phyloP scores from a whole-genome alignment of 2,113 vertebrate species.

The Rhadina sibilatrix region DNA sequence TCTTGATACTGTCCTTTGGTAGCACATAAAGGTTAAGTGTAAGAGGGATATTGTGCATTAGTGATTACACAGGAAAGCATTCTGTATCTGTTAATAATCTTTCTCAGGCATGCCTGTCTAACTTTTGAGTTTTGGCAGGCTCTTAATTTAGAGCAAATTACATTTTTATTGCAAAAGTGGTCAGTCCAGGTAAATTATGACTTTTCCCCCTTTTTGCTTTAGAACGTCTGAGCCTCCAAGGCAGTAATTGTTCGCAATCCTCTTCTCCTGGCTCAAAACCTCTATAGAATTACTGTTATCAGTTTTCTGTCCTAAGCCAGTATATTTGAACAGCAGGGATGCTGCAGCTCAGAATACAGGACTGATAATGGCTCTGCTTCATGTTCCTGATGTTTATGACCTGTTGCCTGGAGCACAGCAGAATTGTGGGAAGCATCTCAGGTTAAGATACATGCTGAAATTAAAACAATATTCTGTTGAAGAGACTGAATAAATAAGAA shows the following conservation, averaged over 20 bases:
- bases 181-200: background rate
- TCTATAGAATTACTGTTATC: conserved; percentile 11
- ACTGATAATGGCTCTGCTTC: background rate
- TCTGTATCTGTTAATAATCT: background rate
- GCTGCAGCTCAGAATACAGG: background rate
- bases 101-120: background rate
- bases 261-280: background rate
- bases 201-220: background rate
- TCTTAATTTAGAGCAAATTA: background rate
- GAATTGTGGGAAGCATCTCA: background rate
- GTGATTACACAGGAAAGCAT: background rate
- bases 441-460: background rate
- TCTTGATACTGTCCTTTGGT: background rate
- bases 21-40: background rate
- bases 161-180: background rate
- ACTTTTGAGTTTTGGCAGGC: background rate
- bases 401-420: background rate
- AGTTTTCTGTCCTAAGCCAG: background rate
- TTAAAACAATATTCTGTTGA: background rate
- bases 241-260: background rate
- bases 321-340: background rate
- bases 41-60: background rate
- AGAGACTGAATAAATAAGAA: background rate
- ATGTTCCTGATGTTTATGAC: background rate
- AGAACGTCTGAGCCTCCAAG: background rate